Evolutionary conservation across 2,113 vertebrate species (phyloP).

Genomic region (Protobothrops flavoviridis): DNA sequence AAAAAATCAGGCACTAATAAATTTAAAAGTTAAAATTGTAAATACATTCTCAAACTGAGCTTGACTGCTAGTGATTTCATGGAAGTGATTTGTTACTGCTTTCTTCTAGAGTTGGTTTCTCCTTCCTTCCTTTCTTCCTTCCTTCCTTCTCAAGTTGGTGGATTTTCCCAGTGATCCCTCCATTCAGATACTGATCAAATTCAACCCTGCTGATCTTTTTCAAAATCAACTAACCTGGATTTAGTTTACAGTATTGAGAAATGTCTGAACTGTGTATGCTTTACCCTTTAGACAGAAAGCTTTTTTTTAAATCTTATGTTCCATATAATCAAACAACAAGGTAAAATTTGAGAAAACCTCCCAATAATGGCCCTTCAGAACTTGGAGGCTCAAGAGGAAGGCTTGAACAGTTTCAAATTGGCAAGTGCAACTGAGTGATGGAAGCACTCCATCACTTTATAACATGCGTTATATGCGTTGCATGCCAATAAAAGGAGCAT

Average conservation of each 20-base stretch:
- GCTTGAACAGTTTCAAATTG: background rate
- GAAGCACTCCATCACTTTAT: background rate
- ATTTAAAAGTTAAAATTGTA: slow-evolving; percentile 37
- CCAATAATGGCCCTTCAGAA: background rate
- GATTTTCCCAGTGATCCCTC: background rate
- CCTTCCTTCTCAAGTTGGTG: background rate
- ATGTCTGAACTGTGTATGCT: background rate
- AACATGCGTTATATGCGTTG: background rate
- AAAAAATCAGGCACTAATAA: background rate
- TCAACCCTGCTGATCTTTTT: background rate
- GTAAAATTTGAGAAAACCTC: background rate
- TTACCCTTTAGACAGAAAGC: background rate
- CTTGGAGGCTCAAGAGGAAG: background rate
- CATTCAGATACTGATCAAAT: background rate
- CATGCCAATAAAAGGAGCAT: background rate
- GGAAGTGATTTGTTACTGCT: background rate
- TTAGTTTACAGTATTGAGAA: background rate
- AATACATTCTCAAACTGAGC: slow-evolving; percentile 5
- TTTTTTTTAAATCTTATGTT: background rate
- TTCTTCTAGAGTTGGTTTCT: background rate
- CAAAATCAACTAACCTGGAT: background rate
- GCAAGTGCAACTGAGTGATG: background rate
- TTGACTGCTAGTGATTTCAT: background rate
- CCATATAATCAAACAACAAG: background rate
- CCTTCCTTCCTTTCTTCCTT: background rate